Evolutionary conservation across 1,140 invertebrate species (phyloP).

Genomic region (Oryctes rhinoceros): DNA sequence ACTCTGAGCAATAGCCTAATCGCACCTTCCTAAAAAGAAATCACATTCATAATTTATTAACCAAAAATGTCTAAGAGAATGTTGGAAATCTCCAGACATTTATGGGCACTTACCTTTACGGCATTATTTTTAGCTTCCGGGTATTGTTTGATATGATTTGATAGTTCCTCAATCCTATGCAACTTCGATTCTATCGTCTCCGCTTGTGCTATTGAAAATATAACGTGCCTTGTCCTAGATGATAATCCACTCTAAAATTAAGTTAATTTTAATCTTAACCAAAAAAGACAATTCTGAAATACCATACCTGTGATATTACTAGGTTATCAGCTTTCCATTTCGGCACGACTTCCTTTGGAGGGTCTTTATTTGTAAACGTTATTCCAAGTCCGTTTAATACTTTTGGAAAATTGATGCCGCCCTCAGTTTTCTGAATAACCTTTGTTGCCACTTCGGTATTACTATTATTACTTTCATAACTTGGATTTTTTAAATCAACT

Average conservation of each 20-base stretch:
- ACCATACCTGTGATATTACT: slow-evolving; percentile 48
- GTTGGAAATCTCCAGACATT: too few species aligned
- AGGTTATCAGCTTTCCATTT: slow-evolving; percentile 55
- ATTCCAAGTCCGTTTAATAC: slow-evolving; percentile 48
- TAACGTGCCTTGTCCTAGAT: slow-evolving; percentile 73
- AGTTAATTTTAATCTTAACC: not conserved
- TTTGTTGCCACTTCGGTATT: not conserved
- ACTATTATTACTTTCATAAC: not conserved
- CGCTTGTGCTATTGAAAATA: slow-evolving; percentile 70
- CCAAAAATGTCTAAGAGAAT: too few species aligned
- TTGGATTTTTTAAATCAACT: not conserved
- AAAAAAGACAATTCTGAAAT: not conserved
- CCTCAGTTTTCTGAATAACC: not conserved
- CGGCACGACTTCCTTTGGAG: slow-evolving; percentile 47
- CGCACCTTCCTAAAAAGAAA: slow-evolving; percentile 67
- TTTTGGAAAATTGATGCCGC: slow-evolving; percentile 45
- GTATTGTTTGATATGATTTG: slow-evolving; percentile 74
- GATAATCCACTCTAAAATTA: slow-evolving; percentile 66
- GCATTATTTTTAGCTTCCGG: slow-evolving; percentile 76
- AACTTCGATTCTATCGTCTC: slow-evolving; percentile 68
- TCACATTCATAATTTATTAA: too few species aligned
- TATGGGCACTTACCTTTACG: slow-evolving; percentile 67
- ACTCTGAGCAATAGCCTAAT: slow-evolving; percentile 69
- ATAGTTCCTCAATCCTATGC: slow-evolving; percentile 71
- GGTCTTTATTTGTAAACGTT: slow-evolving; percentile 39